Percentiles rank a stretch among this genome's conserved stretches.
These are phyloP conservation scores for Drosophila acutilabella DNA, from an alignment of 2,888 invertebrate species.

Conservation along the genomic window DNA sequence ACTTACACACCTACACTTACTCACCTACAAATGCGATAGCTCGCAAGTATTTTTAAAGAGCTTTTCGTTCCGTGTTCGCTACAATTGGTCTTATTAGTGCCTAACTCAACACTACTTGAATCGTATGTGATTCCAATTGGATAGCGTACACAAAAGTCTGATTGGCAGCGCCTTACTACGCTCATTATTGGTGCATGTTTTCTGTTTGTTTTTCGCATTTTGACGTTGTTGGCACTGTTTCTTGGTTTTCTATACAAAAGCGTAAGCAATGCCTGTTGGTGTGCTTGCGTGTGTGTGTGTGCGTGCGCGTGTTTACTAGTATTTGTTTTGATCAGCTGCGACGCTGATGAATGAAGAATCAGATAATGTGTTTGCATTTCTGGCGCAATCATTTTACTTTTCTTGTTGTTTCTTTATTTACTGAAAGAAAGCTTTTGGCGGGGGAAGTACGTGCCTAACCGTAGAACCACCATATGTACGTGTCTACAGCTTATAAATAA, in stretches of 20 bases:
- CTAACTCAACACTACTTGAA: background rate
- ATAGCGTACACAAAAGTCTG: slow-evolving; percentile 34
- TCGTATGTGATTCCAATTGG: background rate
- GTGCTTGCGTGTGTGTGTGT: slow-evolving; percentile 5
- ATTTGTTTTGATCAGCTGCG: slow-evolving; percentile 60
- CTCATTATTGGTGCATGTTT: slow-evolving; percentile 46
- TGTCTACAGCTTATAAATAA: slow-evolving; percentile 30
- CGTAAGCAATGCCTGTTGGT: slow-evolving; percentile 5
- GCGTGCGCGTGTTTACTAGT: slow-evolving; percentile 5
- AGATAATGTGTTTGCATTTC: slow-evolving; percentile 32
- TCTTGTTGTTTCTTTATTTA: slow-evolving; percentile 9
- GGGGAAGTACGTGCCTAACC: slow-evolving; percentile 11
- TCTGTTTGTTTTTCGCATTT: slow-evolving; percentile 64
- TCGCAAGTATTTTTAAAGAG: slow-evolving; percentile 31
- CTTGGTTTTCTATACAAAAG: slow-evolving; percentile 68
- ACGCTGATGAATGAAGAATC: slow-evolving; percentile 31
- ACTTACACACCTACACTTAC: background rate
- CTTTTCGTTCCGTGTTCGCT: slow-evolving; percentile 42
- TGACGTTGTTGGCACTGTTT: slow-evolving; percentile 49
- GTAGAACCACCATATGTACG: slow-evolving; percentile 22
- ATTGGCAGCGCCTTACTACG: background rate
- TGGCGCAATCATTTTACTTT: slow-evolving; percentile 27
- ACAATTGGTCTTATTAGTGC: slow-evolving; percentile 19
- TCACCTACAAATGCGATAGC: background rate
- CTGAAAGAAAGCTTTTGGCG: slow-evolving; percentile 34